These are phyloP conservation scores for Enteromius paludinosus DNA, from an alignment of 2,797 vertebrate species.

Conservation along the genomic window DNA sequence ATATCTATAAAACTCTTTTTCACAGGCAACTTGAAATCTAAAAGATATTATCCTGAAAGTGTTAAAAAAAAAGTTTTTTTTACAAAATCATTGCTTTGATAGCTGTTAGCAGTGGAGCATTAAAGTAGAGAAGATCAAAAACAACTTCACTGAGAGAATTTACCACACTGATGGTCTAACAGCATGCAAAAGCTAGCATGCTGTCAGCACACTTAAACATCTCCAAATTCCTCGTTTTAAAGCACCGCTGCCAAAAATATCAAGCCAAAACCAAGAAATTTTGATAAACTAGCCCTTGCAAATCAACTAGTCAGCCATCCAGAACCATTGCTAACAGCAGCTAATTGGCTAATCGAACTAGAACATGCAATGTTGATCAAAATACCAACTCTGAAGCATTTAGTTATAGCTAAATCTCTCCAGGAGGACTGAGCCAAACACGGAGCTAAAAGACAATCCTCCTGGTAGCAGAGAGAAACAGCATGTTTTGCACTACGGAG, in stretches of 20 bases:
- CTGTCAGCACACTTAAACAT: neutral
- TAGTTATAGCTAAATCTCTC: slow-evolving; percentile 38
- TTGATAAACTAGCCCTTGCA: neutral
- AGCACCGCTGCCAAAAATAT: neutral
- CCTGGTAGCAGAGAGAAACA: slow-evolving; percentile 50
- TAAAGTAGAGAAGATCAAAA: neutral
- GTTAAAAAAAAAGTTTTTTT: neutral
- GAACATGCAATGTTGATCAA: slow-evolving; percentile 7
- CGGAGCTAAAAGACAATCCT: slow-evolving; percentile 31
- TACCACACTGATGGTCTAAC: neutral
- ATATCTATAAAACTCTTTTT: neutral
- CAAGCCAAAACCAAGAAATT: neutral
- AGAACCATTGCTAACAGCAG: neutral
- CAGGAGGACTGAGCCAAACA: slow-evolving; percentile 39
- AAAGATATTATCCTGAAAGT: neutral
- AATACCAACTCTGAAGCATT: slow-evolving; percentile 10
- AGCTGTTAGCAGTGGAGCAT: neutral
- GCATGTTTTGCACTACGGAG: slow-evolving; percentile 58
- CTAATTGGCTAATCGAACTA: neutral
- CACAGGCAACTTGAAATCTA: neutral
- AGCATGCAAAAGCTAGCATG: neutral
- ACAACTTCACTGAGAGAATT: neutral
- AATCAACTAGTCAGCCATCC: neutral
- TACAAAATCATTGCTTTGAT: neutral
- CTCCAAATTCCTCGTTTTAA: neutral